Base-by-base conservation (phyloP, 2,888 invertebrate genomes). In the Palloptera scutellata region DNA sequence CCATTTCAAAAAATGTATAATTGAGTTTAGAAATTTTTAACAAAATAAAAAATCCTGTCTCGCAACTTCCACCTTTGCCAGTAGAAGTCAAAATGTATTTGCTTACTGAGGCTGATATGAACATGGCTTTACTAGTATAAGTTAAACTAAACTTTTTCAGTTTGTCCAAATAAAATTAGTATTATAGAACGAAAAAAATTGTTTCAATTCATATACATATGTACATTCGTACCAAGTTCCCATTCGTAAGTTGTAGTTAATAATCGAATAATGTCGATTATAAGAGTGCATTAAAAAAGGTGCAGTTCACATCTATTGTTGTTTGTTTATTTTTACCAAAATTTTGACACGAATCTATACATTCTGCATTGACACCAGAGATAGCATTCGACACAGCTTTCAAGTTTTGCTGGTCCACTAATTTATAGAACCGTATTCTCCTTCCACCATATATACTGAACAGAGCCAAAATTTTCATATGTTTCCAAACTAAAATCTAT, bases 351-450 rank as follows among this genome's bases (percentile, higher is more conserved):
- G 74, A 60, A 17, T 75, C 71, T 10, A 73, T 62, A 61, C 74
- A 76, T 6, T 70, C 67, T 1, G 59, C 55, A 53, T 72, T 63
- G 19, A 71, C 72, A 13, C 66, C 67, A 1, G 73, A 70, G 57
- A 74, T 69, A 12, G 75, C 75, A 13, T 72, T 74, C 17, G 74
- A 72, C 2, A 75, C 15, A 13, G 75, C 73, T 53, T 73, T 73
- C 1, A 70, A 57, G 40, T 75, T 73, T 6, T 72, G 57, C 15
- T 64, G 63, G 53, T 77, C 77, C 1, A 68, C 52, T 91, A 90
- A 83, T 92, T 89, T 64, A 92, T 89, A 12, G 91, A 89, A 66
- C 91, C 89, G 76, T 91, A 91, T 83, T 94, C 94, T 55, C 90
- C 89, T 67, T 91, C 85, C 78, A 94, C 90, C 79, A 93, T 88